phyloP scores from a whole-genome alignment of 2,888 invertebrate species.

The Chrysolina americana region DNA sequence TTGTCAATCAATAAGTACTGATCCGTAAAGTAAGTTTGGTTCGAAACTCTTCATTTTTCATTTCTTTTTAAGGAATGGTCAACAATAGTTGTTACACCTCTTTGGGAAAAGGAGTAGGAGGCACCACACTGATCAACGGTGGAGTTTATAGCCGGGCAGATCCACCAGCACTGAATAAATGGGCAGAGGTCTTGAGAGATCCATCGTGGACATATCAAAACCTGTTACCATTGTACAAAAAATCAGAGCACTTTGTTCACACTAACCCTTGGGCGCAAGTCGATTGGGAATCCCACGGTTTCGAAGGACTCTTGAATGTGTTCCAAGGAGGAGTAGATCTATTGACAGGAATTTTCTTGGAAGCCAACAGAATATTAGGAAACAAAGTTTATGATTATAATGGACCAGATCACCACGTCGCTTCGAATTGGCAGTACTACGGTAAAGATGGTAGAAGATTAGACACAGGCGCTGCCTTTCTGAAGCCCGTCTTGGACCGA shows the following conservation, averaged over 20 bases:
- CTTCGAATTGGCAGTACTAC: constrained; percentile 75
- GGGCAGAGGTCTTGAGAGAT: constrained; percentile 65
- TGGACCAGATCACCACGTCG: constrained; percentile 74
- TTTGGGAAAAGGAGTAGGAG: constrained; percentile 72
- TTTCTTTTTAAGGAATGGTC: constrained; percentile 34
- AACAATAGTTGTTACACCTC: constrained; percentile 62
- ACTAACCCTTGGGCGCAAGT: constrained; percentile 33
- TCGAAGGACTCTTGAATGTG: constrained; percentile 45
- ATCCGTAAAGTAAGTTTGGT: too few species aligned
- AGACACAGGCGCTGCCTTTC: constrained; percentile 83
- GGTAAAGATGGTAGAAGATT: constrained; percentile 80
- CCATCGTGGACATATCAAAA: constrained; percentile 73
- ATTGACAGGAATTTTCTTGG: constrained; percentile 71
- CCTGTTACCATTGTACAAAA: constrained; percentile 68
- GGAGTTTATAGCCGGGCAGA: constrained; percentile 71
- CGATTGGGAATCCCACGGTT: constrained; percentile 38
- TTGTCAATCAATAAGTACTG: too few species aligned
- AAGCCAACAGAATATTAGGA: constrained; percentile 78
- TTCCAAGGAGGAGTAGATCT: constrained; percentile 32
- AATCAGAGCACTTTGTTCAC: constrained; percentile 36
- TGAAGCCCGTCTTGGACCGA: constrained; percentile 76
- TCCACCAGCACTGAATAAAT: constrained; percentile 69
- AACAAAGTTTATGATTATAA: constrained; percentile 81
- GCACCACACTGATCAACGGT: constrained; percentile 70
- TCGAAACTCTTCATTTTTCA: too few species aligned